These are phyloP conservation scores for Eupithecia dodoneata DNA, from an alignment of 2,888 invertebrate genomes.

Conservation along the genomic window DNA sequence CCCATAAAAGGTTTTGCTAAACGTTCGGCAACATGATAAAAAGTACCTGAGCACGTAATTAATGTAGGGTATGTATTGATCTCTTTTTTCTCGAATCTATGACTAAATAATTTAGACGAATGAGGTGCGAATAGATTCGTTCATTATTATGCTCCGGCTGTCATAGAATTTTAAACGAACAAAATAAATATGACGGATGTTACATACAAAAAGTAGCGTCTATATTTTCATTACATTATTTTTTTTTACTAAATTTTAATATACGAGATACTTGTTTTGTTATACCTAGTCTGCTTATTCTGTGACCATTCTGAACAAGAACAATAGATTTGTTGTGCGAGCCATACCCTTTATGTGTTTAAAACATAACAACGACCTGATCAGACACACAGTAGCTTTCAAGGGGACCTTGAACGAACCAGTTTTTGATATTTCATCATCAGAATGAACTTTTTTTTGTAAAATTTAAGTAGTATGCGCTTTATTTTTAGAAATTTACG, in stretches of 20 bases:
- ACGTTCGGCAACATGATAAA: not conserved
- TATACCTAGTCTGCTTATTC: not conserved
- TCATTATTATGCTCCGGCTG: not conserved
- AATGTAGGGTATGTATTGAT: not conserved
- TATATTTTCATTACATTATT: too few species aligned
- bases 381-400: not conserved
- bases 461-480: not conserved
- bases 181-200: not conserved
- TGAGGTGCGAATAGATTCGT: not conserved
- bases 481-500: not conserved
- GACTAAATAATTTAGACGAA: not conserved
- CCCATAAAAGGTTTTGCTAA: slow-evolving; percentile 3
- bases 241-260: too few species aligned
- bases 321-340: not conserved
- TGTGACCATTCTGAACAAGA: not conserved
- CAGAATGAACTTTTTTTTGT: not conserved
- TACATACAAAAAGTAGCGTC: too few species aligned
- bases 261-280: too few species aligned
- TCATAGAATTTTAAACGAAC: not conserved
- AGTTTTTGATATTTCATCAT: slow-evolving; percentile 1
- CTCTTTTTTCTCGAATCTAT: too few species aligned
- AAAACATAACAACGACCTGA: not conserved
- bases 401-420: not conserved
- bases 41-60: not conserved
- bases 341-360: not conserved